These are phyloP conservation scores for Lepilemur septentrionalis DNA, from an alignment of 2,797 vertebrate genomes.

Conservation along the genomic window DNA sequence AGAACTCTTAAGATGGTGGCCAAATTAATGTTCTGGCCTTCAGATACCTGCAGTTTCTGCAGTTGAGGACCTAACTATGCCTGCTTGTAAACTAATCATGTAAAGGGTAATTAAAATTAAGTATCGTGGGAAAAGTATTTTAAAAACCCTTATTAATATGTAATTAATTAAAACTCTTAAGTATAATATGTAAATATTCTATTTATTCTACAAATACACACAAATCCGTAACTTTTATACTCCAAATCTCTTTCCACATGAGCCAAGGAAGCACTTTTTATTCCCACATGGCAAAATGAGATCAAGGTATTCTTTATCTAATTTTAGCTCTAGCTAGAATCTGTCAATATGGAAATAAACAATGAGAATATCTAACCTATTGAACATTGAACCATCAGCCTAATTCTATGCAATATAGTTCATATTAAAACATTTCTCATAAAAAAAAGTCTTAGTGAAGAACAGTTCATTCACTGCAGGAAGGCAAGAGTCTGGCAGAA, in stretches of 20 bases:
- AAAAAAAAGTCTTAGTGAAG: neutral
- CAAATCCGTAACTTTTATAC: neutral
- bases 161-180: too few relatives aligned
- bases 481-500: neutral
- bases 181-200: neutral
- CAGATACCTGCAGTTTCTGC: neutral
- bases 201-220: neutral
- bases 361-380: neutral
- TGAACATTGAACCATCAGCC: neutral
- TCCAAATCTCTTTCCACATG: neutral
- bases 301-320: neutral
- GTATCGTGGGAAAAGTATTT: neutral
- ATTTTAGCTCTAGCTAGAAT: neutral
- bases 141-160: neutral
- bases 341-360: neutral
- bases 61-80: neutral
- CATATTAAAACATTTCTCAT: neutral
- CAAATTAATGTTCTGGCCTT: neutral
- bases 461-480: neutral
- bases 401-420: neutral
- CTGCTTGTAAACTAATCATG: neutral
- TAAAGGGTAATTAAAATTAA: neutral
- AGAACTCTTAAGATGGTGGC: neutral
- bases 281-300: neutral
- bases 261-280: neutral